phyloP scores from a whole-genome alignment of 2,113 vertebrate species.

The Lagopus leucura region DNA sequence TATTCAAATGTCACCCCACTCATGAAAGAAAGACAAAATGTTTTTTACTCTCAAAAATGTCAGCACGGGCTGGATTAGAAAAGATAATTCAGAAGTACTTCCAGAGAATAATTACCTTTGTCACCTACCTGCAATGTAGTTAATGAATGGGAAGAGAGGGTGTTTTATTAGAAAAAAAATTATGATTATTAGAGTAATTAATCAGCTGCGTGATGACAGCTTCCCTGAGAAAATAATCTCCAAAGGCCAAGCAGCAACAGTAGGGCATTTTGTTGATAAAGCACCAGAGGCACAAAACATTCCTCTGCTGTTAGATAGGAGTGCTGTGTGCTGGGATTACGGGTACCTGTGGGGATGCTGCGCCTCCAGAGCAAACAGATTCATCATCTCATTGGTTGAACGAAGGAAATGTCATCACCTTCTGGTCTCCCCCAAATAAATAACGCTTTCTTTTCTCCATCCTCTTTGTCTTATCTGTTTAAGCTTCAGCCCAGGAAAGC shows the following conservation, averaged over 20 bases:
- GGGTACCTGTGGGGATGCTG: not conserved
- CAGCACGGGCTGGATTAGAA: conserved; percentile 80
- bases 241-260: conserved; percentile 81
- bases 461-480: not conserved
- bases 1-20: conserved; percentile 86
- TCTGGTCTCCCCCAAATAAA: not conserved
- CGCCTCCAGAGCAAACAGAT: not conserved
- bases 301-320: conserved; percentile 45
- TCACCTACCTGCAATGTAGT: conserved; percentile 82
- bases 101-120: conserved; percentile 87
- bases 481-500: not conserved
- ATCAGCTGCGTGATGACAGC: conserved; percentile 86
- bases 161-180: conserved; percentile 85
- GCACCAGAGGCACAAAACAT: conserved; percentile 67
- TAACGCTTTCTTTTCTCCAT: not conserved
- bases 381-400: conserved; percentile 28
- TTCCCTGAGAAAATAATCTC: conserved; percentile 80
- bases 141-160: conserved; percentile 85
- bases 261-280: conserved; percentile 85
- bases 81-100: conserved; percentile 87
- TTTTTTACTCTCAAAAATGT: conserved; percentile 84
- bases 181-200: conserved; percentile 92
- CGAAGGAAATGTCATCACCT: conserved; percentile 2
- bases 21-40: conserved; percentile 78
- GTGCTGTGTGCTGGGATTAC: conserved; percentile 18